phyloP scores from a whole-genome alignment of 2,888 invertebrate genomes.

The Troilus luridus region DNA sequence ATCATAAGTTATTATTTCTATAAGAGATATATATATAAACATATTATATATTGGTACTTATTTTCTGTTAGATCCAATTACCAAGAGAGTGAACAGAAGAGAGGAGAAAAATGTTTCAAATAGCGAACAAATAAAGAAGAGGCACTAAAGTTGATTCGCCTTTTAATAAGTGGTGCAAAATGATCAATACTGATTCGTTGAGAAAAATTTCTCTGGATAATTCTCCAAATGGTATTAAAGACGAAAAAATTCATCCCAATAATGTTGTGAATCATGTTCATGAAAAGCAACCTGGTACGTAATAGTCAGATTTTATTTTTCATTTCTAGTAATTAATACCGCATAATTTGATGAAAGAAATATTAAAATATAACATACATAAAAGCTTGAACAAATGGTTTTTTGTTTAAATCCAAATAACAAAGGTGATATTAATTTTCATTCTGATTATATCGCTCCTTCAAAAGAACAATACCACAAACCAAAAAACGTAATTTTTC shows the following conservation, averaged over 20 bases:
- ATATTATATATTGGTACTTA: not conserved
- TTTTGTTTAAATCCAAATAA: no score
- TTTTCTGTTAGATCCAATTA: conserved; percentile 77
- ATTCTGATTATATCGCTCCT: no score
- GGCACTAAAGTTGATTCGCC: conserved; percentile 69
- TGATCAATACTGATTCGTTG: conserved; percentile 74
- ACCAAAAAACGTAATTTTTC: no score
- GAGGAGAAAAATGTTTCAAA: conserved; percentile 90
- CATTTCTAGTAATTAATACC: no score
- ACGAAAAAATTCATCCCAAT: conserved; percentile 57
- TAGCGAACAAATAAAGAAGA: conserved; percentile 77
- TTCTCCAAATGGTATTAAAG: conserved; percentile 56
- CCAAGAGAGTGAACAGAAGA: conserved; percentile 93
- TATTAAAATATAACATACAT: no score
- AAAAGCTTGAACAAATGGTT: no score
- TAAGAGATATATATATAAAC: not conserved
- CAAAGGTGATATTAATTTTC: no score
- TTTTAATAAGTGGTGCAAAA: conserved; percentile 80
- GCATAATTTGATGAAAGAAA: no score
- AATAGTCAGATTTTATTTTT: not conserved
- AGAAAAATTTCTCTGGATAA: conserved; percentile 57
- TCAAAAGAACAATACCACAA: no score
- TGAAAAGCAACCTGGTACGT: not conserved
- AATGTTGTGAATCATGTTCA: not conserved
- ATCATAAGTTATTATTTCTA: not conserved